These are phyloP conservation scores for Campoletis raptor DNA, from an alignment of 2,888 invertebrate species.

Conservation along the genomic window DNA sequence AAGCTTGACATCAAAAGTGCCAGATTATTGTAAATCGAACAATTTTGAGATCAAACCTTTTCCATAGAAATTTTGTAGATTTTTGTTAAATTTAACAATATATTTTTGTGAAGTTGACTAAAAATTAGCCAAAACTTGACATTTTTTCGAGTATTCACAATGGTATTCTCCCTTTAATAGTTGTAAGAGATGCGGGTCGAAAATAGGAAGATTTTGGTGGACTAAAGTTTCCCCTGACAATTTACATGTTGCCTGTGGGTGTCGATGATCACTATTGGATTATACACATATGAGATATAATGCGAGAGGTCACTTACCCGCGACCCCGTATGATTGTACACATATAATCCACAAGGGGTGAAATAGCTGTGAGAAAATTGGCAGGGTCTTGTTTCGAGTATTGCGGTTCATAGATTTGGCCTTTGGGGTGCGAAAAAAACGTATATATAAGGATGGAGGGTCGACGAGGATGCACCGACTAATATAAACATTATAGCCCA, in stretches of 20 bases:
- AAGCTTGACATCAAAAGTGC: too few relatives aligned
- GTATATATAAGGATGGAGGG: slow-evolving; percentile 43
- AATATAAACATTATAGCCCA: slow-evolving; percentile 82
- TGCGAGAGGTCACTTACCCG: slow-evolving; percentile 73
- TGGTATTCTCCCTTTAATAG: neutral
- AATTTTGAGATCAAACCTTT: neutral
- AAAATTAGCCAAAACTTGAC: neutral
- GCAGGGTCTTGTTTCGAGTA: slow-evolving; percentile 73
- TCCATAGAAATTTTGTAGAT: neutral
- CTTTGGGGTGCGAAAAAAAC: slow-evolving; percentile 43
- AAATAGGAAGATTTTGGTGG: slow-evolving; percentile 1
- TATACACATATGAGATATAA: slow-evolving; percentile 61
- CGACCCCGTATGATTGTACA: slow-evolving; percentile 81
- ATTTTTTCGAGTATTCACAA: neutral
- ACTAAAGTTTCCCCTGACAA: neutral
- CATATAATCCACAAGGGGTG: slow-evolving; percentile 44
- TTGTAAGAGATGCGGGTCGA: slow-evolving; percentile 15
- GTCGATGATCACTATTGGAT: slow-evolving; percentile 45
- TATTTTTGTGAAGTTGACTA: too few relatives aligned
- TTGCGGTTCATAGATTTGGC: slow-evolving; percentile 56
- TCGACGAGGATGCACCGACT: slow-evolving; percentile 76
- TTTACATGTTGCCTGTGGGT: slow-evolving; percentile 32
- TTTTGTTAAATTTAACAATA: too few relatives aligned
- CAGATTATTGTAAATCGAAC: too few relatives aligned
- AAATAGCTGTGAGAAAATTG: slow-evolving; percentile 77